A percentile compares a stretch with the other conserved stretches of the same genome.
These are phyloP conservation scores for Agrotis clavis DNA, from an alignment of 2,888 invertebrate genomes.

Conservation along the genomic window DNA sequence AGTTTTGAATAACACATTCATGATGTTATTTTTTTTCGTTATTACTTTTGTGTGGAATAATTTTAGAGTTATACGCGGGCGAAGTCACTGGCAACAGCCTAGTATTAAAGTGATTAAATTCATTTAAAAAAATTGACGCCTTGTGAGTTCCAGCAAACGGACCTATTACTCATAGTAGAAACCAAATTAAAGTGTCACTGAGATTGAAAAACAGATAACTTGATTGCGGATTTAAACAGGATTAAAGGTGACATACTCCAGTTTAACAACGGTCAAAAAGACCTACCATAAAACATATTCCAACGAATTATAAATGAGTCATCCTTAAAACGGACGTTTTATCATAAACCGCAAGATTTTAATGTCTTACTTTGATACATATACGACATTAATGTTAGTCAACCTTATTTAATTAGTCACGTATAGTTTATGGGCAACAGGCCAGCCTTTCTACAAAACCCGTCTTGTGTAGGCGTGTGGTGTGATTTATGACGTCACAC, in stretches of 20 bases:
- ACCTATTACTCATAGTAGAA: slow-evolving; percentile 53
- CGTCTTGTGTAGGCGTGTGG: slow-evolving; percentile 62
- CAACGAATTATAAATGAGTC: slow-evolving; percentile 59
- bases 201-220: slow-evolving; percentile 58
- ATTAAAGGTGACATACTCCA: slow-evolving; percentile 45
- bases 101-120: background rate
- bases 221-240: slow-evolving; percentile 54
- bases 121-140: background rate
- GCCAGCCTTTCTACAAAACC: slow-evolving; percentile 52
- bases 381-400: slow-evolving; percentile 58
- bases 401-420: slow-evolving; percentile 64
- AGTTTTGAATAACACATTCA: too few species aligned
- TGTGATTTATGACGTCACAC: slow-evolving; percentile 60
- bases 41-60: too few species aligned
- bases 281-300: slow-evolving; percentile 39
- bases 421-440: slow-evolving; percentile 46
- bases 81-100: too few species aligned
- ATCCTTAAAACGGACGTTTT: slow-evolving; percentile 34
- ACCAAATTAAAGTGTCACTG: slow-evolving; percentile 52
- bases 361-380: slow-evolving; percentile 40
- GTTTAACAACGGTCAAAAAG: slow-evolving; percentile 18
- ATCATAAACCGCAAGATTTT: slow-evolving; percentile 32
- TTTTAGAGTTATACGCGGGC: too few species aligned
- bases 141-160: background rate
- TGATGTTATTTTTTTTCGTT: too few species aligned